Conservation (phyloP, 2,797 vertebrate genomes). For the Pangasius macronema region DNA sequence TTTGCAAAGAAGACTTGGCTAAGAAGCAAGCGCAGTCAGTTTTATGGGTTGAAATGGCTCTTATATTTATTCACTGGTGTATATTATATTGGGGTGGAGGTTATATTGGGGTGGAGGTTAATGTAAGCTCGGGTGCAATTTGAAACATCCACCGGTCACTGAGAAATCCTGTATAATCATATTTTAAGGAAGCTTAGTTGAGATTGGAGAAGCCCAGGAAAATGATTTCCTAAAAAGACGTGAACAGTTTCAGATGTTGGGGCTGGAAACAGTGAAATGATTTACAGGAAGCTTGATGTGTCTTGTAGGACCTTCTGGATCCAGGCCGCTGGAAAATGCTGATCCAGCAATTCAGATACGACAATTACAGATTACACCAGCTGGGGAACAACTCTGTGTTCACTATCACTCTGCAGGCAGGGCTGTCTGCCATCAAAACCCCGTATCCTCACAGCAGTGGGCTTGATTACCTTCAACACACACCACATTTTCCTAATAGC, state of each 20-base stretch:
- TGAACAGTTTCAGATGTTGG: not conserved
- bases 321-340: constrained; percentile 98
- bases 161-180: not conserved
- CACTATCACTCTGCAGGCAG: constrained; percentile 97
- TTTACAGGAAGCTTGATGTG: constrained; percentile 35
- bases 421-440: constrained; percentile 98
- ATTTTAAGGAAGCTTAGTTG: not conserved
- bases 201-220: not conserved
- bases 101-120: not conserved
- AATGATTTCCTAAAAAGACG: not conserved
- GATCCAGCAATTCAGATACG: constrained; percentile 98
- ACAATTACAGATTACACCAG: constrained; percentile 99
- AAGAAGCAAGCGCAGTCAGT: no score
- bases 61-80: not conserved
- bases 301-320: constrained; percentile 92
- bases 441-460: constrained; percentile 88
- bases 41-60: not conserved
- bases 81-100: not conserved
- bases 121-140: not conserved
- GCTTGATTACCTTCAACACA: not conserved
- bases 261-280: not conserved
- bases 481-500: not conserved
- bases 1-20: not conserved
- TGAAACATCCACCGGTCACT: not conserved
- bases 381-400: constrained; percentile 98